Conservation (phyloP, 2,113 vertebrate genomes). For the Dermatemys mawii region DNA sequence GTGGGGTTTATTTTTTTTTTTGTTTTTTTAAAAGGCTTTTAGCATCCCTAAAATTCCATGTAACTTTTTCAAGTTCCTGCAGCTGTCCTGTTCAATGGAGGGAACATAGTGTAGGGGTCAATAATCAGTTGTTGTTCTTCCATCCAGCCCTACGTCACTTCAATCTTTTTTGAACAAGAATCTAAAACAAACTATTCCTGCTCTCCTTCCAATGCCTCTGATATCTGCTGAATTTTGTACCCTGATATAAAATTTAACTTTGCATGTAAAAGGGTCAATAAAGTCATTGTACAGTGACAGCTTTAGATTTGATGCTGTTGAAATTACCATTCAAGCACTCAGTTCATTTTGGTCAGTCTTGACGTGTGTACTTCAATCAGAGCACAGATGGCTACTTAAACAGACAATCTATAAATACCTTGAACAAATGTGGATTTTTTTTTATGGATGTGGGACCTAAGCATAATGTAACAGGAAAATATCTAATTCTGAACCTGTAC, state of each 20-base stretch:
- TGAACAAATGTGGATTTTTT: slow-evolving; percentile 69
- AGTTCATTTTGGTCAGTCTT: slow-evolving; percentile 44
- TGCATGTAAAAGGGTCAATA: slow-evolving; percentile 17
- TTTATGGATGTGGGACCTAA: slow-evolving; percentile 45
- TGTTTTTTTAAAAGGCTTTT: background rate
- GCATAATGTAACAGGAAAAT: slow-evolving; percentile 37
- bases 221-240: background rate
- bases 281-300: background rate
- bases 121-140: background rate
- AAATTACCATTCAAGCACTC: slow-evolving; percentile 17
- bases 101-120: background rate
- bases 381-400: slow-evolving; percentile 74
- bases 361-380: slow-evolving; percentile 47
- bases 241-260: slow-evolving; percentile 27
- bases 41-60: background rate
- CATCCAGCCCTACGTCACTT: background rate
- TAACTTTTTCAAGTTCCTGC: background rate
- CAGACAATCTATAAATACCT: slow-evolving; percentile 68
- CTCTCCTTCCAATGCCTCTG: background rate
- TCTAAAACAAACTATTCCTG: background rate
- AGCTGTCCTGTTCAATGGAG: background rate
- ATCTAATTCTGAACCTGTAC: background rate
- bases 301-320: background rate
- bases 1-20: no score
- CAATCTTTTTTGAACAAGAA: background rate